Evolutionary conservation across 1,140 invertebrate genomes (phyloP).

Genomic region (Panonychus citri): DNA sequence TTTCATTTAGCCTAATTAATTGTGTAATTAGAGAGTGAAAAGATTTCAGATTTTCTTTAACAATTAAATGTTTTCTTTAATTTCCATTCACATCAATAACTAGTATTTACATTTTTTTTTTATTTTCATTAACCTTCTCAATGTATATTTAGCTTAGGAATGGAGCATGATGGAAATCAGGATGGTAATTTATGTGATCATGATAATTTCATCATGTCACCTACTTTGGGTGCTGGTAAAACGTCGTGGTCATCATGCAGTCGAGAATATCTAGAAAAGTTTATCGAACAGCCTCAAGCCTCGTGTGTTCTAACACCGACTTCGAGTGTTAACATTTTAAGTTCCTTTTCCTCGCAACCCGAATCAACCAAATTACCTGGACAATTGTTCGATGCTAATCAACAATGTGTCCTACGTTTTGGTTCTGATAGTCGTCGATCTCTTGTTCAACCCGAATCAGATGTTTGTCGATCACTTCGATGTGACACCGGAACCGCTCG

Average conservation of each 20-base stretch:
- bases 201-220: conserved; percentile 36
- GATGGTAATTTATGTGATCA: conserved; percentile 37
- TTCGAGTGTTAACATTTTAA: conserved; percentile 12
- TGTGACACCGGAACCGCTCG: conserved; percentile 13
- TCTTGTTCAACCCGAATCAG: conserved; percentile 8
- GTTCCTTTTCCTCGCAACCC: conserved; percentile 8
- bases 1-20: too few relatives aligned
- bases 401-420: conserved; percentile 15
- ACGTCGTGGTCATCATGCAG: conserved; percentile 40
- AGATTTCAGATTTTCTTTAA: too few relatives aligned
- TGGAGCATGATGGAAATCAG: conserved; percentile 37
- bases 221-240: conserved; percentile 39
- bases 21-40: too few relatives aligned
- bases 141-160: conserved; percentile 35
- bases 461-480: conserved; percentile 14
- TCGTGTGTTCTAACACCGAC: conserved; percentile 10
- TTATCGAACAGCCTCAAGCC: conserved; percentile 22
- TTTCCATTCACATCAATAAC: too few relatives aligned
- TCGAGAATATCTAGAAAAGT: conserved; percentile 31
- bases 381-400: conserved; percentile 15
- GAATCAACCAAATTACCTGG: conserved; percentile 13
- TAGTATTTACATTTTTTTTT: too few relatives aligned
- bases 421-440: conserved; percentile 11
- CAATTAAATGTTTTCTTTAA: too few relatives aligned
- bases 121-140: too few relatives aligned